These are phyloP conservation scores for Venturia canescens DNA, from an alignment of 1,140 invertebrate genomes.

Conservation along the genomic window DNA sequence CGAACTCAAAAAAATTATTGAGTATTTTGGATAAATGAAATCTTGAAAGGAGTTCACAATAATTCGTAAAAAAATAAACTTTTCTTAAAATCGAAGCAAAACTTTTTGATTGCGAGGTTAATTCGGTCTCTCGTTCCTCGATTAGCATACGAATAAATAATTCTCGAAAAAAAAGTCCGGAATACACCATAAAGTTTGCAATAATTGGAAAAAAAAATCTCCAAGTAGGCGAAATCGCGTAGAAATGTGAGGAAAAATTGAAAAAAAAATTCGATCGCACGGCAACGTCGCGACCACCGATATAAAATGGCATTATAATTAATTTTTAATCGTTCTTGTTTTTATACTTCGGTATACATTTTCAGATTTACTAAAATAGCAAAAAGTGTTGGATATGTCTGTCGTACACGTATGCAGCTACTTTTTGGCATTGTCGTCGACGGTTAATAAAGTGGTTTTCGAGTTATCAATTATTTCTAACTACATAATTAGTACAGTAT, in stretches of 20 bases:
- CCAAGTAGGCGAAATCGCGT: no score
- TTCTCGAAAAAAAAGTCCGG: no score
- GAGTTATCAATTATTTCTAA: neutral
- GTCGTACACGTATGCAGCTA: neutral
- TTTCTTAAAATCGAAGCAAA: no score
- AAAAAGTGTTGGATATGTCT: slow-evolving; percentile 28
- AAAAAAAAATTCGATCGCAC: neutral
- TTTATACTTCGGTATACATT: neutral
- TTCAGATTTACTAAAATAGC: slow-evolving; percentile 10
- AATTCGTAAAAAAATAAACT: no score
- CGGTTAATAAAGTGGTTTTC: neutral
- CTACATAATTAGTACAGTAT: slow-evolving; percentile 7
- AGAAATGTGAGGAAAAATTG: neutral
- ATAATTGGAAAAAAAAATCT: no score
- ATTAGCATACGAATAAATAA: no score
- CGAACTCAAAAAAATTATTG: no score
- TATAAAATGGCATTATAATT: slow-evolving; percentile 15
- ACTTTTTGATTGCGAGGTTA: no score
- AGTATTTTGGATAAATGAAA: no score
- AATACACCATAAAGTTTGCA: no score
- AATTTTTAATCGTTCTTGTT: neutral
- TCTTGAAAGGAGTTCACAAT: no score
- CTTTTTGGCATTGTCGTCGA: neutral
- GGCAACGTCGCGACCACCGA: neutral
- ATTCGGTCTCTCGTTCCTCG: no score